Base-by-base conservation (phyloP, 2,797 vertebrate genomes). In the Myotis vivesi region DNA sequence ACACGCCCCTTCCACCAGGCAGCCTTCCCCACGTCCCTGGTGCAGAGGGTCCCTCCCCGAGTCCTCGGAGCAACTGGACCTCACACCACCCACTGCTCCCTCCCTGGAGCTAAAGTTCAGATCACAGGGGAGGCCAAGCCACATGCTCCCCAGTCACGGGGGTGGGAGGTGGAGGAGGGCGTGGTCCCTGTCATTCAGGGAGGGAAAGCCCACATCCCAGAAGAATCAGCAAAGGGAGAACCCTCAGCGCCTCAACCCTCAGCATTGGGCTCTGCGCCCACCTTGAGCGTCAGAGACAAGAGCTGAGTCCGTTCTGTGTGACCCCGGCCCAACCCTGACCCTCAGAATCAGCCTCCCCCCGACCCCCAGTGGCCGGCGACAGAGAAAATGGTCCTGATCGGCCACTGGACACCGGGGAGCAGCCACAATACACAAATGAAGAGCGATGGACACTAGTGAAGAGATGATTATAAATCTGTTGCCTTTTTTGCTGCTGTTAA, bases 361-460 rank as follows among this genome's bases (percentile, higher is more conserved):
- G 0, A 1, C 41, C 41, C 41, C 62, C 22, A 3, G 69, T 3
- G 22, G 38, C 69, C 12, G 12, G 7, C 6, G 36, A 12, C 36
- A 15, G 9, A 11, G 11, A 12, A 16, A 6, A 25, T 6, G 0
- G 23, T 28, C 23, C 69, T 41, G 41, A 44, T 25, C 25, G 13
- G 25, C 41, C 5, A 17, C 38, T 8, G 8, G 28, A 44, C 53
- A 55, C 22, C 3, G 8, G 55, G 55, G 55, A 62, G 79, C 62
- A 28, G 5, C 8, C 2, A 16, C 5, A 4, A 13, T 16, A 10
- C 5, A 0, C 8, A n/a, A 16, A 0, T 0, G 0, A 36, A 38
- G 28, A 23, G 41, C 0, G 1, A 30, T 23, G 8, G 55, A 25
- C 11, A 28, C 59, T 30, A 30, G 13, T 30, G 59, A 62, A 36